Evolutionary conservation across 2,888 invertebrate species (phyloP), one percentile per base, ranked within the genome.

Genomic region (Lypha dubia): DNA sequence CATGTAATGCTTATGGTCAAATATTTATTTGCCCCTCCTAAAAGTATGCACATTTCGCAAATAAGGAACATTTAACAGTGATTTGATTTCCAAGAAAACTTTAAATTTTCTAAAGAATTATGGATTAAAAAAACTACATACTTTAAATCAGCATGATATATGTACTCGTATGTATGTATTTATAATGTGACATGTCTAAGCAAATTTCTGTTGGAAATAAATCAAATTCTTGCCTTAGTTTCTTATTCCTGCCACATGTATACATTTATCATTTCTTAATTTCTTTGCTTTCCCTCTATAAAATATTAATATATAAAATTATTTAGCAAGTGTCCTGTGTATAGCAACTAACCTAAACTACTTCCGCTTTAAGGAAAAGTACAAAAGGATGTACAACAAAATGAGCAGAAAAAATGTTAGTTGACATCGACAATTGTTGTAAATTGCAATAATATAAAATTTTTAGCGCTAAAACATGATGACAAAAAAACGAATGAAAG

Each of bases 361-460:
- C 75, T 56, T 75, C 56, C 65, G 28, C 15, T 60, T 20, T 4
- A 58, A 51, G 58, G 35, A 13, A n/a, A 44, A 56, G 41, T 35
- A 49, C 46, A 65, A 71, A 56, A 58, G 63, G 60, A 15, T 41
- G 24, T 17, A 51, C 38, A 46, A 17, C 35, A 67, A 58, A 79
- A 28, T 24, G 60, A 60, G n/a, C 51, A 44, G n/a, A 49, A 22
- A 28, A 56, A 44, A 24, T 38, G 56, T n/a, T 41, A 76, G 44
- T 76, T 63, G 76, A 76, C 81, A 82, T 56, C 76, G 65, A 67
- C 70, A 82, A 76, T 67, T 82, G 65, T 51, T 76, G 49, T 76
- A 76, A 76, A 82, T 82, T 71, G 58, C 71, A 71, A 28, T 65
- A 65, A 76, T 44, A 76, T 35, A 46, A 76, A 63, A 82, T 49